Evolutionary conservation across 2,888 invertebrate genomes (phyloP), one percentile per base, ranked within the genome.

Genomic region (Anodontia alba): DNA sequence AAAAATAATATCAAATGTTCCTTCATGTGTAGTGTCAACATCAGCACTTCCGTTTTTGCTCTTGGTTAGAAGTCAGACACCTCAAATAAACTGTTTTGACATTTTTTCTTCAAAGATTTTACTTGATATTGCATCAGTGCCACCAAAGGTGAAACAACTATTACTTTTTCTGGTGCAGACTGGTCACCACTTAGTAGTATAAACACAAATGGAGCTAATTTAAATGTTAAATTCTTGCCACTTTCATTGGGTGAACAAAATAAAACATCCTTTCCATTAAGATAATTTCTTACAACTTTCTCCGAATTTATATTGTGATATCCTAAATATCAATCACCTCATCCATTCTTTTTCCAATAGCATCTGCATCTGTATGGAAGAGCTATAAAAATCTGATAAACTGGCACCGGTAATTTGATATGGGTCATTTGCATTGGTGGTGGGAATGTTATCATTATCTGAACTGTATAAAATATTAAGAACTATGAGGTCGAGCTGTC

Each of bases 61-160:
- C n/a, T n/a, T n/a, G n/a, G n/a, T n/a, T n/a, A n/a, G n/a, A n/a
- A n/a, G n/a, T n/a, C n/a, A n/a, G n/a, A n/a, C n/a, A n/a, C 42
- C 15, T 7, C 15, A 42, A 15, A 42, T 42, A 42, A 42, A 15
- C 42, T 15, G 42, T 15, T 10, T 42, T 42, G 7, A 42, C 42
- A 42, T 20, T 20, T 51, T n/a, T 51, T 51, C 5, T 7, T 17
- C 7, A 51, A n/a, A 15, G 12, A 10, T 51, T 51, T n/a, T 51
- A n/a, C 51, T 51, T 51, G 51, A 51, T 51, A 51, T 51, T 51
- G 51, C 51, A 51, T 51, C 20, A 51, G 51, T n/a, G 51, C 51
- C 51, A 51, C 51, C 5, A 51, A n/a, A 5, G 51, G 51, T 51
- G 51, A 51, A 10, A 51, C 51, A 51, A 51, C 51, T 15, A 51